Evolutionary conservation across 2,888 invertebrate genomes (phyloP), one percentile per base, ranked within the genome.

Genomic region (Physocephala rufipes): DNA sequence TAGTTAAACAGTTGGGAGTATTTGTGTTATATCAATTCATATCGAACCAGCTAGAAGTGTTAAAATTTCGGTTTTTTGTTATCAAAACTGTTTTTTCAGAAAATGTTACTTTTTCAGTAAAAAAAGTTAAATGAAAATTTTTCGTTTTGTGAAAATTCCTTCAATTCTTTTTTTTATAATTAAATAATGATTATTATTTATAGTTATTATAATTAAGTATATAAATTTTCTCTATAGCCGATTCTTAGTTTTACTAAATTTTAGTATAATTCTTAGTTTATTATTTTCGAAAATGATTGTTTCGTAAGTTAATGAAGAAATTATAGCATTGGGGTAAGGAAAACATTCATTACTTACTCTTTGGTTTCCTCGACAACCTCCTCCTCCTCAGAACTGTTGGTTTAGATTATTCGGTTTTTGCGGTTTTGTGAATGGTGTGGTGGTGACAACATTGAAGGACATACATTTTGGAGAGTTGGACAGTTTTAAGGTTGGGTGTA

Each of bases 291-390:
- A 62, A 13, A 55, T 21, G 51, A 30, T 19, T 5, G 26, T 26
- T 7, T 53, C 53, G 53, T 66, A 66, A n/a, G n/a, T n/a, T n/a
- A n/a, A n/a, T n/a, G n/a, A 55, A 55, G 53, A 36, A 55, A 51
- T 26, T 65, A 24, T 21, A 53, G 53, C 53, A 43, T 21, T 19
- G 24, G 16, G 58, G 28, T 28, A 58, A 1, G 12, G 49, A n/a
- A 58, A 58, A 15, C 24, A 16, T 24, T 12, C 13, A 49, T 71
- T 81, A 85, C 85, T 87, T 86, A 86, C 85, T 84, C 84, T 78
- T 76, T 79, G 81, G 81, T 81, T 78, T 84, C 85, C 82, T 86
- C 86, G 82, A 82, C 84, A 81, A 85, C 84, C 82, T 86, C 86
- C 83, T 86, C 85, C 80, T 83, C 83, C 82, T 86, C 86, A 79